phyloP scores from a whole-genome alignment of 2,888 invertebrate species.

The Nectonema munidae region DNA sequence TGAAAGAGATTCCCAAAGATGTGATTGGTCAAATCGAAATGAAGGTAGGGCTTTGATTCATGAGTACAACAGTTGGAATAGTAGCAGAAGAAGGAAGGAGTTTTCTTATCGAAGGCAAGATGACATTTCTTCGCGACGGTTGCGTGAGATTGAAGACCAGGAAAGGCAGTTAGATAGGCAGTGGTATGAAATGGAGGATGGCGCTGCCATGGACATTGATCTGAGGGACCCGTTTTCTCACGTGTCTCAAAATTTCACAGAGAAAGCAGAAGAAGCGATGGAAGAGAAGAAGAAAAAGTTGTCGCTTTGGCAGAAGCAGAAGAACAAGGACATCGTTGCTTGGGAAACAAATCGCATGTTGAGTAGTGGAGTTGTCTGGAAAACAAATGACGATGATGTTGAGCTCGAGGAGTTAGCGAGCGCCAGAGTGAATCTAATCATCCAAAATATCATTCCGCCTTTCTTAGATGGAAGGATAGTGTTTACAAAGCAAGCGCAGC shows the following conservation, averaged over 20 bases:
- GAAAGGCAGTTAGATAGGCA: conserved; percentile 61
- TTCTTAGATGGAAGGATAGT: conserved; percentile 92
- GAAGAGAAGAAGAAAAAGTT: conserved; percentile 61
- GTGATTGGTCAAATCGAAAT: too few species aligned
- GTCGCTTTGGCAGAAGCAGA: conserved; percentile 75
- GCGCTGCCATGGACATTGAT: conserved; percentile 14
- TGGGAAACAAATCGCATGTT: conserved; percentile 97
- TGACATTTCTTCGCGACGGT: too few species aligned
- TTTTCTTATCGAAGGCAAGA: too few species aligned
- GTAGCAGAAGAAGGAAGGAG: too few species aligned
- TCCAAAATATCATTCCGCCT: conserved; percentile 89
- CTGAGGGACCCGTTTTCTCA: conserved; percentile 20
- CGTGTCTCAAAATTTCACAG: conserved; percentile 58
- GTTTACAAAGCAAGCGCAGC: conserved; percentile 92
- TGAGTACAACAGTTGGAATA: too few species aligned
- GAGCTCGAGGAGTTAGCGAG: conserved; percentile 31
- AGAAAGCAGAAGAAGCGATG: conserved; percentile 60
- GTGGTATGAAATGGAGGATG: conserved; percentile 78
- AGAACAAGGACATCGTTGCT: conserved; percentile 69
- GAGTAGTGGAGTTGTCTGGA: conserved; percentile 51
- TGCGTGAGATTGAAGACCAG: too few species aligned
- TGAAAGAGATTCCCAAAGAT: too few species aligned
- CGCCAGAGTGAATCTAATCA: conserved; percentile 52
- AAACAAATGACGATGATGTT: conserved; percentile 37
- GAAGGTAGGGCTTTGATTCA: too few species aligned